Evolutionary conservation across 2,113 vertebrate genomes (phyloP).

Genomic region (Nycticebus coucang): DNA sequence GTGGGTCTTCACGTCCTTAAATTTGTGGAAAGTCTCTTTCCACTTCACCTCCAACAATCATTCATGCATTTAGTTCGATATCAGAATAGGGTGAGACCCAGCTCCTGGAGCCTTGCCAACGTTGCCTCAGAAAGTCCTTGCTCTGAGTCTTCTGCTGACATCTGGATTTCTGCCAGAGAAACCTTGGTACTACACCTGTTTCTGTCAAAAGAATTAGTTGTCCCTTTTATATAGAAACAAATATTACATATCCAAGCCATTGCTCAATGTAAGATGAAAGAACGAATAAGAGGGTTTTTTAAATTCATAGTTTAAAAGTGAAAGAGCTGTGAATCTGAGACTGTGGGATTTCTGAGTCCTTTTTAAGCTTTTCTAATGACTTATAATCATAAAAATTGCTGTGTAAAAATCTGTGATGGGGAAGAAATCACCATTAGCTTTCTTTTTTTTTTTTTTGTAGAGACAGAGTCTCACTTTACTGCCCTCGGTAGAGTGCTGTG

Average conservation of each 20-base stretch:
- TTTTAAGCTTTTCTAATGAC: not conserved
- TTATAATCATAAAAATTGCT: not conserved
- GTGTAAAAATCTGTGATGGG: not conserved
- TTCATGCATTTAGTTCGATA: conserved; percentile 22
- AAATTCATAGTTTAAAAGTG: not conserved
- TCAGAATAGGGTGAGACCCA: conserved; percentile 27
- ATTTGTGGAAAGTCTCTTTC: conserved; percentile 60
- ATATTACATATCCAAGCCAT: not conserved
- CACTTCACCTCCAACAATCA: conserved; percentile 59
- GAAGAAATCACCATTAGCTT: not conserved
- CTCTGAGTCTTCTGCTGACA: not conserved
- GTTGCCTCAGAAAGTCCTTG: conserved; percentile 40
- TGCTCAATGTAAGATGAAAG: not conserved
- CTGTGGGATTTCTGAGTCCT: not conserved
- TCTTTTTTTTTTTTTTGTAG: no score
- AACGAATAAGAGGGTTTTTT: not conserved
- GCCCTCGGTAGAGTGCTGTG: no score
- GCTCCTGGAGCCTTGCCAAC: not conserved
- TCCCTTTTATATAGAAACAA: not conserved
- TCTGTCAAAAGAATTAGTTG: not conserved
- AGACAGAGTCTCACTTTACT: no score
- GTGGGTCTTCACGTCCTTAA: conserved; percentile 64
- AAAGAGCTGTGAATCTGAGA: not conserved
- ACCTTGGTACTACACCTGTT: not conserved
- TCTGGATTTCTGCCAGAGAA: not conserved